These are phyloP conservation scores for Brachionus sp. DNA, from an alignment of 1,140 invertebrate genomes.

Conservation along the genomic window DNA sequence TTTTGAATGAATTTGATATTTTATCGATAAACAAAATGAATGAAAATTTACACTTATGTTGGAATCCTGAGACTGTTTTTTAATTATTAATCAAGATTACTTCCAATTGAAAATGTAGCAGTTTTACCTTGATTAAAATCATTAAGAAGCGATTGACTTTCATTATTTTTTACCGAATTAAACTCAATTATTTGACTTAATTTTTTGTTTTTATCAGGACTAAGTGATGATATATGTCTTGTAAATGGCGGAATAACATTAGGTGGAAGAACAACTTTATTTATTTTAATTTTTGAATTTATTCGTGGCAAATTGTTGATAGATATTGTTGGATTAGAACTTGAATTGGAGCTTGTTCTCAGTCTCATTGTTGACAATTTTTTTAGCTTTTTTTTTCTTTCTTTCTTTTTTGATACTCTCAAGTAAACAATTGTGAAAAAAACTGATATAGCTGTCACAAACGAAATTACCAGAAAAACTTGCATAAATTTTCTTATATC, in stretches of 20 bases:
- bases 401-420: not conserved
- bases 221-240: not conserved
- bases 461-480: not conserved
- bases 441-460: constrained; percentile 26
- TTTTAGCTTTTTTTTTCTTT: constrained; percentile 12
- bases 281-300: constrained; percentile 12
- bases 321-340: not conserved
- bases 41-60: constrained; percentile 66
- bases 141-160: not conserved
- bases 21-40: constrained; percentile 62
- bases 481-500: constrained; percentile 3
- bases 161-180: not conserved
- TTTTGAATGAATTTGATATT: constrained; percentile 64
- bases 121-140: not conserved
- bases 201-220: not conserved
- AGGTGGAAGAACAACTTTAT: not conserved
- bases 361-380: not conserved
- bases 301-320: constrained; percentile 15
- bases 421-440: constrained; percentile 22
- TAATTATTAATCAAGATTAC: constrained; percentile 19
- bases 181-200: not conserved
- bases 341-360: not conserved
- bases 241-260: constrained; percentile 26
- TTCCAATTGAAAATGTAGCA: constrained; percentile 29
- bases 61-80: constrained; percentile 64